Conservation (phyloP, 1,140 invertebrate species). For the Bombus waltoni region DNA sequence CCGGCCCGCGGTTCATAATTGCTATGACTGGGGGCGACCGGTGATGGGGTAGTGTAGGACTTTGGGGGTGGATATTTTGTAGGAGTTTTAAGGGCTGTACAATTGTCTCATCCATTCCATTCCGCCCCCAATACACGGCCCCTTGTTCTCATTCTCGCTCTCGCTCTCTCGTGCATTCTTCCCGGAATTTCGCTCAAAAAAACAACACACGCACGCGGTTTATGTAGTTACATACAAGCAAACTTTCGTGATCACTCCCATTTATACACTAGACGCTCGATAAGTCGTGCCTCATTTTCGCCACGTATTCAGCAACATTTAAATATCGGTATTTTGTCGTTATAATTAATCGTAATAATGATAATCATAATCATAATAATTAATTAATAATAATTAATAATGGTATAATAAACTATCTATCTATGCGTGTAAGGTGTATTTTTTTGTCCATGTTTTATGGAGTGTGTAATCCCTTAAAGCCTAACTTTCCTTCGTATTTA, state of each 20-base stretch:
- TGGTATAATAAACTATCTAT: slow-evolving; percentile 77
- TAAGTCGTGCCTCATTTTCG: slow-evolving; percentile 61
- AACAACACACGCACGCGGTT: slow-evolving; percentile 22
- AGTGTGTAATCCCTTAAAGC: slow-evolving; percentile 68
- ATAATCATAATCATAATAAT: slow-evolving; percentile 76
- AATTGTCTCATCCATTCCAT: slow-evolving; percentile 70
- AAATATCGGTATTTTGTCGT: slow-evolving; percentile 79
- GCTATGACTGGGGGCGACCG: slow-evolving; percentile 77
- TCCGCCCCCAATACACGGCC: slow-evolving; percentile 76
- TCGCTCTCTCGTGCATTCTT: slow-evolving; percentile 36
- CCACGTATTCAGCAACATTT: slow-evolving; percentile 79
- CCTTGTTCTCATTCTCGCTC: slow-evolving; percentile 38
- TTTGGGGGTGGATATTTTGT: slow-evolving; percentile 65
- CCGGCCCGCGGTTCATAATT: slow-evolving; percentile 79
- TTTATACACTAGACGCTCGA: slow-evolving; percentile 58
- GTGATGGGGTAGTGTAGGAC: slow-evolving; percentile 59
- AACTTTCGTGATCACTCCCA: slow-evolving; percentile 36
- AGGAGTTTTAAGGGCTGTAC: slow-evolving; percentile 71
- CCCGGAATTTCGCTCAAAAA: slow-evolving; percentile 49
- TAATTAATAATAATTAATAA: slow-evolving; percentile 55
- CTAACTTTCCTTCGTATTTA: slow-evolving; percentile 71
- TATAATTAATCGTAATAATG: slow-evolving; percentile 77
- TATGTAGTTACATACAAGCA: slow-evolving; percentile 19
- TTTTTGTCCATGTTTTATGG: slow-evolving; percentile 59
- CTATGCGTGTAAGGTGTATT: slow-evolving; percentile 73